Conservation (phyloP, 2,888 invertebrate genomes). For the Agriopis leucophaearia region DNA sequence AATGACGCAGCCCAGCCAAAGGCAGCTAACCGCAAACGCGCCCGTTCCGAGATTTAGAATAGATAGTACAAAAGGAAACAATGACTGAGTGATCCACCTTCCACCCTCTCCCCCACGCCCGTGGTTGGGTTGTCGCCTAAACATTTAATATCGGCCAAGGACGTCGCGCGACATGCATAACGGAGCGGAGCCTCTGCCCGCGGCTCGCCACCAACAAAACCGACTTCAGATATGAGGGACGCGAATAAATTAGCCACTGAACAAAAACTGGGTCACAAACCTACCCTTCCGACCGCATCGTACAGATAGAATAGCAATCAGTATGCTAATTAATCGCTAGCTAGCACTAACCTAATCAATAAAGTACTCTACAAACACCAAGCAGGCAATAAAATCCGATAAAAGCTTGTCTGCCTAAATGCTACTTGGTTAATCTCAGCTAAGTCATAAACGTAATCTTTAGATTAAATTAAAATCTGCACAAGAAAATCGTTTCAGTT, state of each 20-base stretch:
- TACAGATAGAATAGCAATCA: conserved; percentile 23
- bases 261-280: conserved; percentile 55
- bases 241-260: conserved; percentile 56
- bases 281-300: conserved; percentile 41
- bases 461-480: conserved; percentile 18
- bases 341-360: conserved; percentile 17
- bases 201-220: conserved; percentile 52
- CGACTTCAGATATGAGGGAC: conserved; percentile 52
- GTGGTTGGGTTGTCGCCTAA: conserved; percentile 62
- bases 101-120: conserved; percentile 56
- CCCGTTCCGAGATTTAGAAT: conserved; percentile 53
- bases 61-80: conserved; percentile 70
- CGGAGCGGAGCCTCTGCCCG: conserved; percentile 47
- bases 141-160: conserved; percentile 82
- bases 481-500: neutral
- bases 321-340: conserved; percentile 16
- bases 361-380: conserved; percentile 14
- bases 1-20: conserved; percentile 7
- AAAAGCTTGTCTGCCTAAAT: conserved; percentile 9
- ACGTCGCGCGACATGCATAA: conserved; percentile 61
- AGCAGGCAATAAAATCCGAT: conserved; percentile 23
- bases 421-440: conserved; percentile 16
- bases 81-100: conserved; percentile 67
- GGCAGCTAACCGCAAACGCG: conserved; percentile 53
- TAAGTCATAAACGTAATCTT: conserved; percentile 5